phyloP scores from a whole-genome alignment of 2,797 vertebrate genomes.

The Acanthornis magna region DNA sequence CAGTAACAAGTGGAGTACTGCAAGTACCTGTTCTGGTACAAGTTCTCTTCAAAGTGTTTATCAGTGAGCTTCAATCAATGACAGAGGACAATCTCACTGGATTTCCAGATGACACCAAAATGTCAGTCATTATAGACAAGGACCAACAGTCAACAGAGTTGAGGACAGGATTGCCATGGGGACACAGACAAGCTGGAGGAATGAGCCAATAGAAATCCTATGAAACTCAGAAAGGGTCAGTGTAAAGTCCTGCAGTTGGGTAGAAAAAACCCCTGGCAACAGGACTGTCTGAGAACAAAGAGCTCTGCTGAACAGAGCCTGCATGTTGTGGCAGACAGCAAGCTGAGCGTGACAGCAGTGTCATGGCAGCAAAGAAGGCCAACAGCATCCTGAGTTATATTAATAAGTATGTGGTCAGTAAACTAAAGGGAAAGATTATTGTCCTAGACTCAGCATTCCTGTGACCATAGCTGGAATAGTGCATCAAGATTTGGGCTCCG shows the following conservation, averaged over 20 bases:
- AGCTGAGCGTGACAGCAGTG: background rate
- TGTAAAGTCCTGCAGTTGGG: background rate
- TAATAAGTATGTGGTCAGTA: background rate
- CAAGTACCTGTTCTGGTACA: background rate
- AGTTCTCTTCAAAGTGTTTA: background rate
- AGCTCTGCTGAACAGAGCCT: background rate
- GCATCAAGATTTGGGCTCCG: background rate
- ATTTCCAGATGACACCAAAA: background rate
- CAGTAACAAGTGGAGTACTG: background rate
- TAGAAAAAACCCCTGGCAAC: background rate
- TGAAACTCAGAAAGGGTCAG: background rate
- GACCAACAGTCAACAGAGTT: background rate
- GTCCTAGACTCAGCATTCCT: background rate
- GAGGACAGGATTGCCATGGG: background rate
- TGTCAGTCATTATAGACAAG: background rate
- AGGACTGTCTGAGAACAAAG: background rate
- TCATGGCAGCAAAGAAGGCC: background rate
- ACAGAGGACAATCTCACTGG: background rate
- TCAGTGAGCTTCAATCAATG: background rate
- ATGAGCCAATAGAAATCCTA: background rate
- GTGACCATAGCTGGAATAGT: background rate
- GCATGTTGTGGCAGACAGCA: background rate
- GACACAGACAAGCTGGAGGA: background rate
- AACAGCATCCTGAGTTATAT: background rate
- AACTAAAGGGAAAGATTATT: background rate